These are phyloP conservation scores for Myopa testacea DNA, from an alignment of 2,888 invertebrate species.

Conservation along the genomic window DNA sequence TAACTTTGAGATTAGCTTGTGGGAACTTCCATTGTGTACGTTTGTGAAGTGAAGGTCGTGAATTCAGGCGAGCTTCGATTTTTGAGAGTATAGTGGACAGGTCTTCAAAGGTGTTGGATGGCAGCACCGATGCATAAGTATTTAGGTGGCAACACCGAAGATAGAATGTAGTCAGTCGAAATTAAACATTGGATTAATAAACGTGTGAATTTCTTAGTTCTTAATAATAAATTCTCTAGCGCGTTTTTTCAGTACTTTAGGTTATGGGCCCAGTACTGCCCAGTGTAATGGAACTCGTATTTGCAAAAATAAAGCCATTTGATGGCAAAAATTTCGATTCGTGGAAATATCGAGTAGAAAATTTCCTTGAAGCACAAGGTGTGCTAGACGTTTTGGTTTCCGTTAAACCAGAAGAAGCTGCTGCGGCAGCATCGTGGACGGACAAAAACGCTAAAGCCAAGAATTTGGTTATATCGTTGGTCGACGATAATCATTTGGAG, in stretches of 20 bases:
- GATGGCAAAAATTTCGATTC: too few relatives aligned
- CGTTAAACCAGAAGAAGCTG: too few relatives aligned
- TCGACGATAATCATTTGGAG: too few relatives aligned
- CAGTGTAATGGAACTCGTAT: background rate
- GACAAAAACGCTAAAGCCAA: too few relatives aligned
- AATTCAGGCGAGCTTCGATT: conserved; percentile 40
- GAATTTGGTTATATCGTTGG: too few relatives aligned
- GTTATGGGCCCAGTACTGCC: conserved; percentile 6
- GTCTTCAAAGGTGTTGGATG: conserved; percentile 28
- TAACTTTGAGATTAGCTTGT: too few relatives aligned
- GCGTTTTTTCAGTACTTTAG: conserved; percentile 6
- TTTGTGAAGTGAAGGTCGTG: conserved; percentile 12
- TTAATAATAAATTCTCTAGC: conserved; percentile 6
- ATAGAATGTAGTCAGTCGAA: background rate
- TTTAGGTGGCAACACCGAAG: conserved; percentile 3
- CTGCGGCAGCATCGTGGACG: too few relatives aligned
- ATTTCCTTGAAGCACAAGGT: too few relatives aligned
- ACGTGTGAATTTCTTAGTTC: conserved; percentile 6
- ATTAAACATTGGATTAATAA: conserved; percentile 1
- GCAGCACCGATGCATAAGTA: background rate
- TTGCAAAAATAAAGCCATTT: too few relatives aligned
- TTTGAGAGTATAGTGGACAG: conserved; percentile 30
- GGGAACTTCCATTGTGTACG: background rate
- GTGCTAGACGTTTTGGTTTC: too few relatives aligned
- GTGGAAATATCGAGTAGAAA: too few relatives aligned